Evolutionary conservation across 1,140 invertebrate species (phyloP).

Genomic region (Orchesella cincta): DNA sequence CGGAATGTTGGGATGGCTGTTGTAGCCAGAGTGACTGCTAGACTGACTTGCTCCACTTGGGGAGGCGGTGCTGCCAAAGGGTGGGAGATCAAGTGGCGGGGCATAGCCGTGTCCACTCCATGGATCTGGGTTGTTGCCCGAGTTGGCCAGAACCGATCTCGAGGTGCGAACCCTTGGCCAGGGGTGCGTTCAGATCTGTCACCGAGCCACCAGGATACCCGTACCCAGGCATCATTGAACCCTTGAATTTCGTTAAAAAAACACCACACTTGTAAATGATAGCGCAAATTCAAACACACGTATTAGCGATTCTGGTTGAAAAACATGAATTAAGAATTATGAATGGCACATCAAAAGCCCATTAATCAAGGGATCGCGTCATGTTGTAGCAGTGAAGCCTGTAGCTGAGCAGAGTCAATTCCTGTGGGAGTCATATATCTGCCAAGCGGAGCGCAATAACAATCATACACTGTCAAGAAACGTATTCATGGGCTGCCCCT

Average conservation of each 20-base stretch:
- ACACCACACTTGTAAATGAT: neutral
- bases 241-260: neutral
- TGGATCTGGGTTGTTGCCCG: neutral
- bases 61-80: constrained; percentile 10
- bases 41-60: neutral
- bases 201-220: constrained; percentile 4
- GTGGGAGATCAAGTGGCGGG: neutral
- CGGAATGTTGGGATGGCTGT: constrained; percentile 11
- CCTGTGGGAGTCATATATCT: constrained; percentile 14
- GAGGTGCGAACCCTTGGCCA: neutral
- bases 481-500: too few relatives aligned
- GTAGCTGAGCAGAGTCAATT: neutral
- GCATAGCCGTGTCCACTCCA: neutral
- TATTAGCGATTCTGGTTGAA: neutral
- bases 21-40: neutral
- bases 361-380: constrained; percentile 21
- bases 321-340: constrained; percentile 23
- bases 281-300: neutral
- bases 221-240: constrained; percentile 17
- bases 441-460: neutral
- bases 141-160: constrained; percentile 1
- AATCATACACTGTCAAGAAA: too few relatives aligned
- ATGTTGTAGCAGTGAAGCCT: neutral
- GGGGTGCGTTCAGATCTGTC: neutral
- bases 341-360: constrained; percentile 26